Evolutionary conservation across 53 echinoderm and acorn worm species (phyloP).

Genomic region (Apostichopus leukothele): DNA sequence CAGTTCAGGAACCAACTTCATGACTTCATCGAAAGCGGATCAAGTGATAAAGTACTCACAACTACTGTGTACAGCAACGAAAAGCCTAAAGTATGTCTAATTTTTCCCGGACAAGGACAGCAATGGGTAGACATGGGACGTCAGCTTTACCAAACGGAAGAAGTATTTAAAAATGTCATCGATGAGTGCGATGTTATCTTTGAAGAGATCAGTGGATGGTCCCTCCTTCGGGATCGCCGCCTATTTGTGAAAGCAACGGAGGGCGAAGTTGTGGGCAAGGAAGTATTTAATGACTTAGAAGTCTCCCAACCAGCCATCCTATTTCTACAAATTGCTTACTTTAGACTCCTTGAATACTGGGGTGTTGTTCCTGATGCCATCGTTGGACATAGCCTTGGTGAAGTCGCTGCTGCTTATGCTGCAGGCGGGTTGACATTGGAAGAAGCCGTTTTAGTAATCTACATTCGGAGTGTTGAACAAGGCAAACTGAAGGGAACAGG

Average conservation of each 20-base stretch:
- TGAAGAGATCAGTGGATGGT: slow-evolving; percentile 89
- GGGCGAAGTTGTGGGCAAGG: slow-evolving; percentile 44
- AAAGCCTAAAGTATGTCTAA: slow-evolving; percentile 76
- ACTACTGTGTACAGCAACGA: slow-evolving; percentile 53
- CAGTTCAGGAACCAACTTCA: slow-evolving; percentile 45
- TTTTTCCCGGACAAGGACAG: slow-evolving; percentile 96
- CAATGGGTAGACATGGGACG: slow-evolving; percentile 93
- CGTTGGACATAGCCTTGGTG: slow-evolving; percentile 93
- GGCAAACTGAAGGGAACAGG: slow-evolving; percentile 84
- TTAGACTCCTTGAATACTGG: slow-evolving; percentile 74
- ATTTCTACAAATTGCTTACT: slow-evolving; percentile 85
- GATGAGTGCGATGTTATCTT: slow-evolving; percentile 79
- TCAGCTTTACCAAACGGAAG: slow-evolving; percentile 77
- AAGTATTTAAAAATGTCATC: slow-evolving; percentile 64
- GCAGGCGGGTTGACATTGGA: slow-evolving; percentile 79
- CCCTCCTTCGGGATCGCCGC: slow-evolving; percentile 55
- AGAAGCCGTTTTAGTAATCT: slow-evolving; percentile 81
- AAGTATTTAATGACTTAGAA: slow-evolving; percentile 72
- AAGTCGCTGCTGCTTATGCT: slow-evolving; percentile 96
- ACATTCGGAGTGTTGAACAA: slow-evolving; percentile 83
- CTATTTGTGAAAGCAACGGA: not conserved
- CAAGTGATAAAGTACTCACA: slow-evolving; percentile 56
- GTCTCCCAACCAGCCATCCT: slow-evolving; percentile 83
- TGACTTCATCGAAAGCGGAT: slow-evolving; percentile 44
- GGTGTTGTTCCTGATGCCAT: slow-evolving; percentile 76